Base-by-base conservation (phyloP, 2,888 invertebrate species). In the Platycnemis pennipes region DNA sequence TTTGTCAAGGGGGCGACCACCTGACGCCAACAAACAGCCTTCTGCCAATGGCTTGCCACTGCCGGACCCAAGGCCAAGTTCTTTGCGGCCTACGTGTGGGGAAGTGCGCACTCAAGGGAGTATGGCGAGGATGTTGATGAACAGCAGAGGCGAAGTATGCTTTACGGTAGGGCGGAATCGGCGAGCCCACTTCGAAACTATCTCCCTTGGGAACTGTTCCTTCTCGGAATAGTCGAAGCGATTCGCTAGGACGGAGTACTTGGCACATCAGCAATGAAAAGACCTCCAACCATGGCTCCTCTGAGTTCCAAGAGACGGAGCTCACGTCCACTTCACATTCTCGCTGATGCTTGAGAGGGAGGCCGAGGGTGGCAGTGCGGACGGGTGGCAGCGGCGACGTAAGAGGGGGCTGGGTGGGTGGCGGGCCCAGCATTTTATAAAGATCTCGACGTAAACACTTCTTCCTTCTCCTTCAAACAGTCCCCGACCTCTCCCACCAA, bases 361-460 rank as follows among this genome's bases (percentile, higher is more conserved):
- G 16, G 46, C 22, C 63, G 8, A 63, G 63, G 26, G 63, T n/a
- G 63, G 19, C 22, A 5, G 63, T 63, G 63, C 26, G 63, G 63
- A n/a, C 8, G 63, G 63, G 63, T 63, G 63, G 88, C 19, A n/a
- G 46, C 88, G 88, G 37, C 37, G 86, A 86, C 44, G 42, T 44
- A 42, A 86, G 42, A 16, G 86, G 2, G 16, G 26, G 42, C 42
- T 44, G 49, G n/a, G 49, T 7, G 86, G 86, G 44, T 19, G 87
- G 44, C 19, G 89, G 56, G 42, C 1, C 1, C 89, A 56, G 53
- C 53, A 26, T 89, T 89, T 89, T 89, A 56, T 56, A 63, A 89
- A 89, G 89, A 56, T 63, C 89, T 89, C 89, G 91, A 45, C 42
- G 44, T 69, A 63, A 91, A 91, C 91, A 44, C 56, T 89, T 89